Evolutionary conservation across 2,797 vertebrate genomes (phyloP), one percentile per base, ranked within the genome.

Genomic region (Ficedula albicollis): DNA sequence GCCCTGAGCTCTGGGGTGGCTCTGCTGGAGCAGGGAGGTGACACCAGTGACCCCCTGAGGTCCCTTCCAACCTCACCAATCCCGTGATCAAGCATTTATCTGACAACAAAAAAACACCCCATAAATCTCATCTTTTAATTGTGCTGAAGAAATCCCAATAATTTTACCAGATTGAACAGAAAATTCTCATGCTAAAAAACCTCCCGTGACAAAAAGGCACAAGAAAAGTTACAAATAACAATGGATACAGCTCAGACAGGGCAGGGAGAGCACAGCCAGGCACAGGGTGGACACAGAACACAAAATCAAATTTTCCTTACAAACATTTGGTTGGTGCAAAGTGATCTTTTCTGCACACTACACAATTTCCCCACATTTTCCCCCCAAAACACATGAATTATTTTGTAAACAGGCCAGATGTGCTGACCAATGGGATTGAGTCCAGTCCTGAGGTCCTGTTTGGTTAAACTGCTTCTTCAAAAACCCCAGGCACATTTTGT

Each of bases 71-170:
- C 34, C 41, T 36, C 11, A 5, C 56, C 84, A 25, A 7, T 1
- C 17, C 16, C 5, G 4, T 7, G 15, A 34, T 6, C 30, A 81
- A 75, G 12, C 8, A 81, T 4, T 48, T 0, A 5, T n/a, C 49
- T 49, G 25, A 26, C 48, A 48, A 49, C 48, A 46, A 16, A 6
- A 72, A 64, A 52, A 67, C 32, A 6, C 4, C 20, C 15, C 36
- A 87, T 17, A 75, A 94, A 95, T 54, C 44, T 22, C 1, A 77
- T 77, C 8, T 75, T 97, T 97, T 96, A 97, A 95, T 97, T 25
- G 29, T 30, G 22, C 68, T 67, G 60, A 73, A 91, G 69, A 69
- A 92, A 91, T 30, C 46, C 36, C 79, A 69, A 62, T 36, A 48
- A 69, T 87, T 91, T 80, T 13, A 58, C 5, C 36, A 14, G 70